Conservation (phyloP, 2,113 vertebrate species). For the Camelus dromedarius region DNA sequence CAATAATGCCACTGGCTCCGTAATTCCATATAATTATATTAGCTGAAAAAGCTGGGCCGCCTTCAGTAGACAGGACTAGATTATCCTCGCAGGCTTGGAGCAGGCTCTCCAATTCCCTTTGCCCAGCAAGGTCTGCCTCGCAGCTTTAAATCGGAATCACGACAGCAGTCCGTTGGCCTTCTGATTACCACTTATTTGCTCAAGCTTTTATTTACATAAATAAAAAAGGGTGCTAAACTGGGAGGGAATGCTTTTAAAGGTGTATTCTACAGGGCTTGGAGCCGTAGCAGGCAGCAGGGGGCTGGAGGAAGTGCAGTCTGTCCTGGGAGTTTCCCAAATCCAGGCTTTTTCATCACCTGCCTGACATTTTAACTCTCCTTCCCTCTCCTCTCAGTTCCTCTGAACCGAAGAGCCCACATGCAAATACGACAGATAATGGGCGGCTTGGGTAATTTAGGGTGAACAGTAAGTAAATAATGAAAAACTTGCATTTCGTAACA, state of each 20-base stretch:
- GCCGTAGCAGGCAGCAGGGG: conserved; percentile 57
- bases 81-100: conserved; percentile 87
- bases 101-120: conserved; percentile 87
- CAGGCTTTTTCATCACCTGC: conserved; percentile 71
- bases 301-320: conserved; percentile 29
- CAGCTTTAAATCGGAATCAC: conserved; percentile 85
- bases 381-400: neutral
- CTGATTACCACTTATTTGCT: conserved; percentile 82
- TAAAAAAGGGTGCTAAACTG: conserved; percentile 76
- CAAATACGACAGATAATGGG: conserved; percentile 15
- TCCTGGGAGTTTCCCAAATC: conserved; percentile 51
- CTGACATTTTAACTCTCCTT: conserved; percentile 81
- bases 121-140: conserved; percentile 86
- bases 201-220: conserved; percentile 55
- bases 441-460: conserved; percentile 47
- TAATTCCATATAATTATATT: conserved; percentile 91
- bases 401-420: conserved; percentile 28
- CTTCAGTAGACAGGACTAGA: conserved; percentile 87
- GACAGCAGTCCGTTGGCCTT: conserved; percentile 80
- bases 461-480: conserved; percentile 76
- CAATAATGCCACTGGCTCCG: conserved; percentile 87
- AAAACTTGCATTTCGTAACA: conserved; percentile 76
- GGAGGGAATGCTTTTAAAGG: conserved; percentile 67
- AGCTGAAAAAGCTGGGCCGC: conserved; percentile 89
- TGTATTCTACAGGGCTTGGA: conserved; percentile 82